A percentile compares a stretch with the other conserved stretches of the same genome.
phyloP scores from a whole-genome alignment of 2,797 vertebrate genomes.

The Chelidonichthys spinosus region DNA sequence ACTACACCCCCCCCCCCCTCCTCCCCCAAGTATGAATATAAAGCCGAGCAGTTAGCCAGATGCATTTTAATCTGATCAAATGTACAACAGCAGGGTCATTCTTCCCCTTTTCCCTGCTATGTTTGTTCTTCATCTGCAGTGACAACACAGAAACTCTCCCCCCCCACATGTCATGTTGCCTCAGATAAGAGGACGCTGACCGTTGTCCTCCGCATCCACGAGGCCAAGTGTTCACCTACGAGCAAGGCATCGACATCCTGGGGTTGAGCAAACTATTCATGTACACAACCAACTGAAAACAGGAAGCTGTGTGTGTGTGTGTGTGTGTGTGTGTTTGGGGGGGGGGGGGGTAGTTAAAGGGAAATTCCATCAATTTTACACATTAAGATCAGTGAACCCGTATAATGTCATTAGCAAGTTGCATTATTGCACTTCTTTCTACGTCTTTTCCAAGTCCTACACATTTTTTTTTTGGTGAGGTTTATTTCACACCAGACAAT shows the following conservation, averaged over 20 bases:
- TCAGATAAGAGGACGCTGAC: slow-evolving; percentile 37
- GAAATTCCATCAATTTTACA: slow-evolving; percentile 63
- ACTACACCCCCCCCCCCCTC: slow-evolving; percentile 8
- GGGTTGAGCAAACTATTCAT: slow-evolving; percentile 53
- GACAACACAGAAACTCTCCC: not conserved
- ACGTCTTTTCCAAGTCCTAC: not conserved
- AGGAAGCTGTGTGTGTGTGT: slow-evolving; percentile 66
- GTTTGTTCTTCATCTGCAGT: slow-evolving; percentile 17
- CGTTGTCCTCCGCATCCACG: slow-evolving; percentile 18
- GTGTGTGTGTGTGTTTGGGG: slow-evolving; percentile 3
- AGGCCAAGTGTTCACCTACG: slow-evolving; percentile 27
- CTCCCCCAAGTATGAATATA: slow-evolving; percentile 23
- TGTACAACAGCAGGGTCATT: not conserved
- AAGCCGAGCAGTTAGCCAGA: slow-evolving; percentile 37
- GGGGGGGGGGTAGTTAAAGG: slow-evolving; percentile 47
- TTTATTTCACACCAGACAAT: no score
- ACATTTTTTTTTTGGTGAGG: not conserved
- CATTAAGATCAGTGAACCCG: slow-evolving; percentile 23
- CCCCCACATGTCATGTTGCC: slow-evolving; percentile 4
- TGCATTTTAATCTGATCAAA: slow-evolving; percentile 34
- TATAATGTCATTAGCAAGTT: not conserved
- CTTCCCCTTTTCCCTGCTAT: slow-evolving; percentile 14
- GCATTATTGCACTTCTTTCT: not conserved
- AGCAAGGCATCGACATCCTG: slow-evolving; percentile 46
- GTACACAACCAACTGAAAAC: slow-evolving; percentile 70